A percentile compares a stretch with the other conserved stretches of the same genome.
Conservation (phyloP, 2,888 invertebrate genomes). For the Nomada goodeniana region DNA sequence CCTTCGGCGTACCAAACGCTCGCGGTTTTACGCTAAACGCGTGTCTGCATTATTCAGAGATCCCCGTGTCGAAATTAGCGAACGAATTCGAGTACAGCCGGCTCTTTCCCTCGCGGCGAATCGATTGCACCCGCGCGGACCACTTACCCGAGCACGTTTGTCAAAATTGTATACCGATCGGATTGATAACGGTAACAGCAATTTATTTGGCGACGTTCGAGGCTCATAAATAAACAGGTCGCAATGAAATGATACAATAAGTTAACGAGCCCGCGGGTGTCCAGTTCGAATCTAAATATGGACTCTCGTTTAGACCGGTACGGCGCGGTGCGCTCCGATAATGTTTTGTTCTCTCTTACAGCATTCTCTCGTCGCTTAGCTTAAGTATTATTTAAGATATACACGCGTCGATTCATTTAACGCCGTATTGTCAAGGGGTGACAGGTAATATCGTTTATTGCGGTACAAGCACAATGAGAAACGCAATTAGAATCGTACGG, state of each 20-base stretch:
- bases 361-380: background rate
- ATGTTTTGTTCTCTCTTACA: conserved; percentile 1
- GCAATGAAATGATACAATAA: conserved; percentile 49
- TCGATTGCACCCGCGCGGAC: conserved; percentile 20
- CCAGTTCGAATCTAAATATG: background rate
- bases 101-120: background rate
- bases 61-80: conserved; percentile 25
- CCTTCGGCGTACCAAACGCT: background rate
- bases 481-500: conserved; percentile 18
- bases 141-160: conserved; percentile 3
- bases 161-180: conserved; percentile 56
- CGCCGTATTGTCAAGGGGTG: conserved; percentile 52
- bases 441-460: conserved; percentile 60
- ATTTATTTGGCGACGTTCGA: conserved; percentile 58
- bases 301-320: background rate
- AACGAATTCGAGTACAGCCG: background rate
- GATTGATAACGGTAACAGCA: conserved; percentile 67
- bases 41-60: conserved; percentile 16
- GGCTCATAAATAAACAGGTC: conserved; percentile 58
- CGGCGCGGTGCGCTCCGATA: background rate
- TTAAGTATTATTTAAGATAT: conserved; percentile 6
- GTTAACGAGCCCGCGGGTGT: conserved; percentile 13
- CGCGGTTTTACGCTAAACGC: conserved; percentile 14
- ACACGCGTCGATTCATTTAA: conserved; percentile 22
- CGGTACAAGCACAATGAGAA: conserved; percentile 53